These are phyloP conservation scores for Athene noctua DNA, from an alignment of 2,113 vertebrate genomes.

Conservation along the genomic window DNA sequence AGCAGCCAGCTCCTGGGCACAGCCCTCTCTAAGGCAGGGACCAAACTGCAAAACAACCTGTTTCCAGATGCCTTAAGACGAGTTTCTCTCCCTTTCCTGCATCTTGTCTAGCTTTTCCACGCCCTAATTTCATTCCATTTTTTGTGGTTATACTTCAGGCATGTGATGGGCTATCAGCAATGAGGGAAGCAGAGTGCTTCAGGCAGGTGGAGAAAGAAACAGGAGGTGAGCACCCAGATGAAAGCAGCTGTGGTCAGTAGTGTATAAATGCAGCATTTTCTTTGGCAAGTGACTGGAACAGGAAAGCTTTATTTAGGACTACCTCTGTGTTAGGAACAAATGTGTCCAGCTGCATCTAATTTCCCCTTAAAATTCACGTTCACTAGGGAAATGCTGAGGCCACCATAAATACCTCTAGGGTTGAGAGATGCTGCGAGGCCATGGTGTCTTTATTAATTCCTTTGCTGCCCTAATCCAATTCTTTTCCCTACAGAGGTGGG, in stretches of 20 bases:
- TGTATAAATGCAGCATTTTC: not conserved
- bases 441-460: conserved; percentile 42
- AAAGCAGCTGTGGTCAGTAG: not conserved
- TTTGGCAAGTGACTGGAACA: not conserved
- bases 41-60: not conserved
- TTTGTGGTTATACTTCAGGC: not conserved
- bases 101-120: not conserved
- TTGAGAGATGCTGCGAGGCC: not conserved
- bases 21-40: not conserved
- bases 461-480: conserved; percentile 32
- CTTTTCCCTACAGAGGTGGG: conserved; percentile 22
- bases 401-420: not conserved
- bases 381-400: not conserved
- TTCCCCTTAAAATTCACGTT: not conserved
- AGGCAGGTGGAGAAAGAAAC: not conserved
- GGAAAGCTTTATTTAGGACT: not conserved
- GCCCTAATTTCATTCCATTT: not conserved
- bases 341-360: not conserved
- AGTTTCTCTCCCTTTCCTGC: not conserved
- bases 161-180: not conserved
- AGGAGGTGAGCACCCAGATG: not conserved
- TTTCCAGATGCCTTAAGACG: not conserved
- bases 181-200: not conserved
- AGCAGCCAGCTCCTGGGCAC: not conserved
- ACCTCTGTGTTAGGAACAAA: not conserved